A percentile compares a stretch with the other conserved stretches of the same genome.
phyloP scores from a whole-genome alignment of 2,797 vertebrate genomes.

The Sebastes hubbsi region DNA sequence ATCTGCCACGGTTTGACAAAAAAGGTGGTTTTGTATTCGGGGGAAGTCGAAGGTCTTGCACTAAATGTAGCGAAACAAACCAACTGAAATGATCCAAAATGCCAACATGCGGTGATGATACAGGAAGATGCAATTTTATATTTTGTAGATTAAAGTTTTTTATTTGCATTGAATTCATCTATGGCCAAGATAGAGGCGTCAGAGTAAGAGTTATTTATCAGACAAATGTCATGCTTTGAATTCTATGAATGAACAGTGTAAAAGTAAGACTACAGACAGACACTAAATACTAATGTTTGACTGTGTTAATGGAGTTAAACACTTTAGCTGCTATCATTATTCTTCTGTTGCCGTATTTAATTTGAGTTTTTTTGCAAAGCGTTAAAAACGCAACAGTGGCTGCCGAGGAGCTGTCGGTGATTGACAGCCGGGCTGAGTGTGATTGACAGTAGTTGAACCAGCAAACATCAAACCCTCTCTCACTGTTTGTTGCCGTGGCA shows the following conservation, averaged over 20 bases:
- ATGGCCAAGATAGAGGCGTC: slow-evolving; percentile 50
- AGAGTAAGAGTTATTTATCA: slow-evolving; percentile 63
- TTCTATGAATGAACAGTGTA: slow-evolving; percentile 53
- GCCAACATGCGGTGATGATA: slow-evolving; percentile 70
- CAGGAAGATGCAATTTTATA: slow-evolving; percentile 74
- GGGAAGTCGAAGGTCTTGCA: slow-evolving; percentile 66
- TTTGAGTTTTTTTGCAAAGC: slow-evolving; percentile 64
- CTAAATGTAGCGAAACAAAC: slow-evolving; percentile 74
- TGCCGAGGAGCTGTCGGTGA: slow-evolving; percentile 41
- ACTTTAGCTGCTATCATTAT: slow-evolving; percentile 76
- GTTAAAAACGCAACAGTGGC: slow-evolving; percentile 60
- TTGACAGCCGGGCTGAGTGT: slow-evolving; percentile 9
- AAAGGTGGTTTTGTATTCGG: slow-evolving; percentile 48
- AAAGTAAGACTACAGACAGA: slow-evolving; percentile 37
- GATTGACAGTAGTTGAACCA: slow-evolving; percentile 15
- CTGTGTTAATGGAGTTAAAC: slow-evolving; percentile 61
- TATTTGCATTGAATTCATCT: slow-evolving; percentile 64
- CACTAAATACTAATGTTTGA: slow-evolving; percentile 77
- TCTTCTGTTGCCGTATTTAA: slow-evolving; percentile 69
- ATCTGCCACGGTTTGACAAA: slow-evolving; percentile 57
- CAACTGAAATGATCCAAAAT: slow-evolving; percentile 56
- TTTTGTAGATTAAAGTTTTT: slow-evolving; percentile 69
- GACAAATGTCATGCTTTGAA: slow-evolving; percentile 47
- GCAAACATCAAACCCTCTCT: slow-evolving; percentile 37
- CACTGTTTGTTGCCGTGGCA: slow-evolving; percentile 56